phyloP scores from a whole-genome alignment of 2,888 invertebrate species.

The Entomobrya multifasciata region DNA sequence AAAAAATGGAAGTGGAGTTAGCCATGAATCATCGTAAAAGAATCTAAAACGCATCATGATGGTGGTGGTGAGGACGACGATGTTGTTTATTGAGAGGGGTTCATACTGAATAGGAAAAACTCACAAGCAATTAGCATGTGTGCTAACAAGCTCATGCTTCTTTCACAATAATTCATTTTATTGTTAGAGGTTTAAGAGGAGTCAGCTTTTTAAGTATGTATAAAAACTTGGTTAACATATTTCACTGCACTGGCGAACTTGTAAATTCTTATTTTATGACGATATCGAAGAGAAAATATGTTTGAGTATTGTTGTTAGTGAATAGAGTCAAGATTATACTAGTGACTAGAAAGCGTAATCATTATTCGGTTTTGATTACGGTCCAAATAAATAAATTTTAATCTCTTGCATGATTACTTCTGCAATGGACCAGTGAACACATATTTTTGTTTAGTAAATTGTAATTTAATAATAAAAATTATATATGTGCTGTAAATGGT shows the following conservation, averaged over 20 bases:
- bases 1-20: conserved; percentile 36
- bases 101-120: conserved; percentile 32
- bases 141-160: conserved; percentile 56
- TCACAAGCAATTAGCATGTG: conserved; percentile 57
- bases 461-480: too few relatives aligned
- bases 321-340: not conserved
- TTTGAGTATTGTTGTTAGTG: not conserved
- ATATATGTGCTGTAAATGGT: not conserved
- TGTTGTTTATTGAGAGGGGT: not conserved
- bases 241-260: not conserved
- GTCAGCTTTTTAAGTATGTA: not conserved
- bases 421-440: too few relatives aligned
- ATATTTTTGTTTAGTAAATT: too few relatives aligned
- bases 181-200: not conserved
- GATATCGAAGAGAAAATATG: not conserved
- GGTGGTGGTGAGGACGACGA: too few relatives aligned
- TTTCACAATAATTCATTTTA: conserved; percentile 39
- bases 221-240: not conserved
- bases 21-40: conserved; percentile 49
- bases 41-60: conserved; percentile 7
- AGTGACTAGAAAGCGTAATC: not conserved
- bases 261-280: not conserved
- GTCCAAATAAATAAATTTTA: conserved; percentile 24
- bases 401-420: too few relatives aligned
- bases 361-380: conserved; percentile 23